These are phyloP conservation scores for Rhopalosiphum maidis DNA, from an alignment of 1,140 invertebrate genomes.

Conservation along the genomic window DNA sequence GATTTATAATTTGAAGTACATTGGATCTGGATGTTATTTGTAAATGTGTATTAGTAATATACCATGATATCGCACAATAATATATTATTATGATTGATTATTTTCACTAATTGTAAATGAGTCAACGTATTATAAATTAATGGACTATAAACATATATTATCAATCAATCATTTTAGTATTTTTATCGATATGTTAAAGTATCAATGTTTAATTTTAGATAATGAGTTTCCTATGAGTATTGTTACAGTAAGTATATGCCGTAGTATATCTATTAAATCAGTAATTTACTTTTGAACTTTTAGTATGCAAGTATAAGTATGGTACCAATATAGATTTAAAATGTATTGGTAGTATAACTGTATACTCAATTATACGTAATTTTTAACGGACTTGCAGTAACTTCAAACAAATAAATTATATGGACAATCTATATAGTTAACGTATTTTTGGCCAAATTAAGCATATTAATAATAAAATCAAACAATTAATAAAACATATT, in stretches of 20 bases:
- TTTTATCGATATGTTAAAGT: neutral
- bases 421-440: too few relatives aligned
- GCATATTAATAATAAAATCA: neutral
- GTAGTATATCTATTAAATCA: too few relatives aligned
- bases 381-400: neutral
- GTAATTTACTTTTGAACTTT: neutral
- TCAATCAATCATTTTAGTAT: neutral
- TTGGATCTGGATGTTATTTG: neutral
- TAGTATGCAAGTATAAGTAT: neutral
- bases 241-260: too few relatives aligned
- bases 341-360: neutral
- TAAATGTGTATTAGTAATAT: neutral
- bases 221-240: too few relatives aligned
- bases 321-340: neutral
- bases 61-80: neutral
- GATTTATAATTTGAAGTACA: neutral
- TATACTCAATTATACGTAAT: neutral
- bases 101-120: neutral
- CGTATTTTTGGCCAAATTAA: too few relatives aligned
- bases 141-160: neutral
- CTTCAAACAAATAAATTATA: too few relatives aligned
- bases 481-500: neutral
- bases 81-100: neutral
- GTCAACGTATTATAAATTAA: neutral
- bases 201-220: neutral